phyloP scores from a whole-genome alignment of 2,797 vertebrate genomes.

The Amblyraja radiata region DNA sequence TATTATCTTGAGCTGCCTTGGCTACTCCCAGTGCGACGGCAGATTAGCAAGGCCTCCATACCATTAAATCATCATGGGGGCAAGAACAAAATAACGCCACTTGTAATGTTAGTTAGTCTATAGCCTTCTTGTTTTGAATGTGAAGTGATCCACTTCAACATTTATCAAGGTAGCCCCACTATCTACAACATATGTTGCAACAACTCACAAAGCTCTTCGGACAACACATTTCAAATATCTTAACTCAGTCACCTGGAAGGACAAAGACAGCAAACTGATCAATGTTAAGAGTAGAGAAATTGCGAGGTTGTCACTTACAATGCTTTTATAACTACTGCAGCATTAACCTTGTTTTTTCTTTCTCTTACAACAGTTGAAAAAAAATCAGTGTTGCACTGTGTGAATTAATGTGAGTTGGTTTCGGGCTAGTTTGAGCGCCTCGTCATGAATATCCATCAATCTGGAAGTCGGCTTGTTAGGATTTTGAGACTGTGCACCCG shows the following conservation, averaged over 20 bases:
- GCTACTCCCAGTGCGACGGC: too few relatives aligned
- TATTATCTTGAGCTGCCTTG: too few relatives aligned
- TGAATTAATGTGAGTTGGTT: not conserved
- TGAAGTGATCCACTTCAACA: too few relatives aligned
- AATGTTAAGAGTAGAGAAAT: not conserved
- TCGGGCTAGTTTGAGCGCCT: not conserved
- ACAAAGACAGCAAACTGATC: not conserved
- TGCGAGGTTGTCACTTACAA: not conserved
- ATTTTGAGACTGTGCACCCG: conserved; percentile 43
- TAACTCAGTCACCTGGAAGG: not conserved
- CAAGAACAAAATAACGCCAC: too few relatives aligned
- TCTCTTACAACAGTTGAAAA: not conserved
- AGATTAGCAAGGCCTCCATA: too few relatives aligned
- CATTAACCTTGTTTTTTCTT: not conserved
- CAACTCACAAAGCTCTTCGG: not conserved
- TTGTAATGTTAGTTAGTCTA: too few relatives aligned
- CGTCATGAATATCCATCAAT: conserved; percentile 47
- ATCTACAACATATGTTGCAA: not conserved
- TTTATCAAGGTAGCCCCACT: too few relatives aligned
- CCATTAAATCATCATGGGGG: too few relatives aligned
- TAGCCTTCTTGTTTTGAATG: too few relatives aligned
- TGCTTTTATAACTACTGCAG: not conserved
- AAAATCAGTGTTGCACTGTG: not conserved
- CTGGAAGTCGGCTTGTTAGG: conserved; percentile 47
- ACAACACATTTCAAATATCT: too few relatives aligned